Percentiles rank a stretch among this genome's conserved stretches.
These are phyloP conservation scores for Vespertilio murinus DNA, from an alignment of 2,797 vertebrate genomes.

Conservation along the genomic window DNA sequence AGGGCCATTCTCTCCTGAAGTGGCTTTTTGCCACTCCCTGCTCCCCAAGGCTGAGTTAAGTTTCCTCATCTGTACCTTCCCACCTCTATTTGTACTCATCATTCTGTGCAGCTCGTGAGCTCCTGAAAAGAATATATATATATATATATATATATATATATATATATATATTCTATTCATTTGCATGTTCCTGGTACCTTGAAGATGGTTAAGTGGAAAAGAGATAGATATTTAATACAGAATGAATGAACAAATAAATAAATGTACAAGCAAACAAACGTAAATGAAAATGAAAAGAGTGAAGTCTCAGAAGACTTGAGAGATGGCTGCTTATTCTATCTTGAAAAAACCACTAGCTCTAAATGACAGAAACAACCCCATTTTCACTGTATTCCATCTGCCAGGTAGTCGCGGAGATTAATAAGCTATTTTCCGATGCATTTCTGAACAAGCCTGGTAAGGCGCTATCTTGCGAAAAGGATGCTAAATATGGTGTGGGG, in stretches of 20 bases:
- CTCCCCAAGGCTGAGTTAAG: not conserved
- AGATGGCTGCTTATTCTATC: slow-evolving; percentile 1
- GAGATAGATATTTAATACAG: slow-evolving; percentile 1
- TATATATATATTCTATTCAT: not conserved
- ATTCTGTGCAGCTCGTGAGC: not conserved
- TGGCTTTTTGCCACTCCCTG: not conserved
- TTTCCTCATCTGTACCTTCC: not conserved
- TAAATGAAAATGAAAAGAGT: not conserved
- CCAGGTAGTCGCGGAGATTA: slow-evolving; percentile 70
- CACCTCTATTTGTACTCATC: not conserved
- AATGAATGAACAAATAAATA: slow-evolving; percentile 7
- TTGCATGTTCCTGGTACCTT: not conserved
- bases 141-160: too few relatives aligned
- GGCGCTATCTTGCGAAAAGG: slow-evolving; percentile 70
- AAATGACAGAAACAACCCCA: slow-evolving; percentile 45
- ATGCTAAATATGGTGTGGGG: slow-evolving; percentile 58
- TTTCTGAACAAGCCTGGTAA: slow-evolving; percentile 67
- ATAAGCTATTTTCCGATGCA: slow-evolving; percentile 64
- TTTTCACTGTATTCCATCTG: slow-evolving; percentile 61
- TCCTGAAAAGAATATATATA: not conserved
- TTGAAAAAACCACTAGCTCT: slow-evolving; percentile 46
- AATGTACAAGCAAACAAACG: not conserved
- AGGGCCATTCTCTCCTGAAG: not conserved
- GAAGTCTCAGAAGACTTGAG: not conserved
- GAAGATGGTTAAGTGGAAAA: not conserved